These are phyloP conservation scores for Sphenodon punctatus DNA, from an alignment of 2,797 vertebrate genomes.

Conservation along the genomic window DNA sequence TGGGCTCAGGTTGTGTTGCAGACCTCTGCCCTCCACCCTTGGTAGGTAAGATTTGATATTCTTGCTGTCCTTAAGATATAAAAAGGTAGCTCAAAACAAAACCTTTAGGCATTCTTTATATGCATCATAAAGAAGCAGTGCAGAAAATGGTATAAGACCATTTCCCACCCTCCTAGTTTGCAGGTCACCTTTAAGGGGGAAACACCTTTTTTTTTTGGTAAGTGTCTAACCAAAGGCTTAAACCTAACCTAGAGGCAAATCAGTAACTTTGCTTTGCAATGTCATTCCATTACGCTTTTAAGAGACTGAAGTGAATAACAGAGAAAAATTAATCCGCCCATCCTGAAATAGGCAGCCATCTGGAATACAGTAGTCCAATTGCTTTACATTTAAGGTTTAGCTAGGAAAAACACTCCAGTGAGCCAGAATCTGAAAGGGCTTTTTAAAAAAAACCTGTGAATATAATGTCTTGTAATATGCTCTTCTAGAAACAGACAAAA, in stretches of 20 bases:
- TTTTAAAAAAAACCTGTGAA: background rate
- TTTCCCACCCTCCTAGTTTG: background rate
- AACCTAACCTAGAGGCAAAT: background rate
- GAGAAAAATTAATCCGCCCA: background rate
- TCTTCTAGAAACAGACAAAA: background rate
- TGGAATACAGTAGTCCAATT: background rate
- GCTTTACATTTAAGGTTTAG: background rate
- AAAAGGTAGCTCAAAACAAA: background rate
- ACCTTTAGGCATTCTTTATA: background rate
- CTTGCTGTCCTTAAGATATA: background rate
- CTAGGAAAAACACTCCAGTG: background rate
- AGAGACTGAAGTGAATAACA: conserved; percentile 8
- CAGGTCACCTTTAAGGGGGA: background rate
- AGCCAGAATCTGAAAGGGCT: background rate
- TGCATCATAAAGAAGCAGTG: background rate
- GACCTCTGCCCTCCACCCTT: too few relatives aligned
- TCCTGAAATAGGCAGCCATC: background rate
- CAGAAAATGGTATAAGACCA: background rate
- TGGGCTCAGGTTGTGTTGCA: too few relatives aligned
- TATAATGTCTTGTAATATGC: background rate
- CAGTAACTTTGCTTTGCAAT: conserved; percentile 2
- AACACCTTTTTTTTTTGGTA: conserved; percentile 1
- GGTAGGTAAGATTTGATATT: background rate
- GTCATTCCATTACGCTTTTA: conserved; percentile 2
- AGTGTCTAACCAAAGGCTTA: conserved; percentile 3